A percentile compares a stretch with the other conserved stretches of the same genome.
Conservation (phyloP, 2,888 invertebrate genomes). For the Limnephilus lunatus region DNA sequence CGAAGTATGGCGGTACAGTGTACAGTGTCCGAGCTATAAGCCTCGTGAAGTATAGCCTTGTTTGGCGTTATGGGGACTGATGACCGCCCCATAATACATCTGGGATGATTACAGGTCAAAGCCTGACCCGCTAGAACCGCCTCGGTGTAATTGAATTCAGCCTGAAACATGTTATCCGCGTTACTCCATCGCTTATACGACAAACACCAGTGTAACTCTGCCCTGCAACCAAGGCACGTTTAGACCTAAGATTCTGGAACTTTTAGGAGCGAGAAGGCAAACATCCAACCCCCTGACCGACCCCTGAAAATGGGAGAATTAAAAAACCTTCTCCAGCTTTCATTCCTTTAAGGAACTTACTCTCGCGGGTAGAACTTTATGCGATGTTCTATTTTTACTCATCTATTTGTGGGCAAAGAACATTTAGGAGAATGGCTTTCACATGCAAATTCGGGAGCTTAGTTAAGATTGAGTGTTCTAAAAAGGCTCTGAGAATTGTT, state of each 20-base stretch:
- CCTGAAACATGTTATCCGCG: constrained; percentile 59
- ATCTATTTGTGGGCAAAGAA: constrained; percentile 44
- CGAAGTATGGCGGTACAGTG: background rate
- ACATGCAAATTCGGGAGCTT: constrained; percentile 45
- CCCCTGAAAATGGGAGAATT: constrained; percentile 27
- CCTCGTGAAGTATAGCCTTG: constrained; percentile 8
- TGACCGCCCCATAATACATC: constrained; percentile 7
- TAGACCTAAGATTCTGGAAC: constrained; percentile 46
- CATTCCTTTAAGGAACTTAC: constrained; percentile 13
- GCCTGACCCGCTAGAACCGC: constrained; percentile 55
- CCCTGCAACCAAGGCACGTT: constrained; percentile 55
- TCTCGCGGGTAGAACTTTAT: constrained; percentile 9
- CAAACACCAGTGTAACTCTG: constrained; percentile 55
- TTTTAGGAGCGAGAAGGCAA: constrained; percentile 36
- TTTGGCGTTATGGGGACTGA: constrained; percentile 29
- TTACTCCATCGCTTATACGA: constrained; percentile 61
- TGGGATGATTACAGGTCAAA: constrained; percentile 59
- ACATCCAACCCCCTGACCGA: constrained; percentile 32
- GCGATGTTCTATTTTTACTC: constrained; percentile 24
- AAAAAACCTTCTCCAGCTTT: constrained; percentile 23
- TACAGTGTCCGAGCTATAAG: background rate
- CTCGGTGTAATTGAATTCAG: constrained; percentile 61
- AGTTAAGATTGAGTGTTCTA: constrained; percentile 27
- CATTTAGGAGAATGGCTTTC: constrained; percentile 40
- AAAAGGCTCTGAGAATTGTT: constrained; percentile 20